Evolutionary conservation across 1,140 invertebrate species (phyloP).

Genomic region (Drosophila varians): DNA sequence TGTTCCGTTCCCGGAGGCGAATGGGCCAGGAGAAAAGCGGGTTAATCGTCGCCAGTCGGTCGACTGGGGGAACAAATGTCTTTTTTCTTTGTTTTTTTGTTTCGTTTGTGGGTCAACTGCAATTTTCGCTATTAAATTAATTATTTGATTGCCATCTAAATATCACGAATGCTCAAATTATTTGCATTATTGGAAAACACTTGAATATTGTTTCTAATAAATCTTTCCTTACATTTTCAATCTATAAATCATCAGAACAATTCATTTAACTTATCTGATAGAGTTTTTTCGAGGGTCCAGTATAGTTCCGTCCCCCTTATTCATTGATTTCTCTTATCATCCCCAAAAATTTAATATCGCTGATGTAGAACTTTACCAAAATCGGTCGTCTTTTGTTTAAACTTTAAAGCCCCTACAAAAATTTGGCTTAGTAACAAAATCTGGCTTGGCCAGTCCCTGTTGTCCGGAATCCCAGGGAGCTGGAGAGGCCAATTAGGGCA

Average conservation of each 20-base stretch:
- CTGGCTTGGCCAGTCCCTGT: constrained; percentile 15
- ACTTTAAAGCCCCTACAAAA: background rate
- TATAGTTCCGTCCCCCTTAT: background rate
- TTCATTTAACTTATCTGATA: constrained; percentile 23
- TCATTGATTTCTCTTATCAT: constrained; percentile 23
- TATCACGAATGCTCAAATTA: background rate
- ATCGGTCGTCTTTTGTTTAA: constrained; percentile 1
- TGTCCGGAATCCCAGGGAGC: constrained; percentile 3
- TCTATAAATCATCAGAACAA: constrained; percentile 20
- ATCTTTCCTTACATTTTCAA: constrained; percentile 12
- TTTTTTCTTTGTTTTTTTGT: constrained; percentile 15
- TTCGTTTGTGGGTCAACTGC: constrained; percentile 47
- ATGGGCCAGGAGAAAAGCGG: constrained; percentile 17
- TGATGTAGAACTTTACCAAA: background rate
- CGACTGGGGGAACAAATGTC: constrained; percentile 26
- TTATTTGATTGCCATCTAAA: constrained; percentile 49
- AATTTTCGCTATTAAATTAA: constrained; percentile 64
- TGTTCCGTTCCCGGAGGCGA: constrained; percentile 18
- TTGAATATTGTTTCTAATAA: constrained; percentile 12
- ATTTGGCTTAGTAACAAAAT: constrained; percentile 18
- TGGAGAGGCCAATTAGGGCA: constrained; percentile 61
- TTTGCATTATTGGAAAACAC: constrained; percentile 1
- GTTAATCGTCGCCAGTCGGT: constrained; percentile 41
- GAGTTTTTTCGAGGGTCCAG: constrained; percentile 3
- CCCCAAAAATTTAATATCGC: constrained; percentile 20